Evolutionary conservation across 2,888 invertebrate genomes (phyloP).

Genomic region (Buathra laborator): DNA sequence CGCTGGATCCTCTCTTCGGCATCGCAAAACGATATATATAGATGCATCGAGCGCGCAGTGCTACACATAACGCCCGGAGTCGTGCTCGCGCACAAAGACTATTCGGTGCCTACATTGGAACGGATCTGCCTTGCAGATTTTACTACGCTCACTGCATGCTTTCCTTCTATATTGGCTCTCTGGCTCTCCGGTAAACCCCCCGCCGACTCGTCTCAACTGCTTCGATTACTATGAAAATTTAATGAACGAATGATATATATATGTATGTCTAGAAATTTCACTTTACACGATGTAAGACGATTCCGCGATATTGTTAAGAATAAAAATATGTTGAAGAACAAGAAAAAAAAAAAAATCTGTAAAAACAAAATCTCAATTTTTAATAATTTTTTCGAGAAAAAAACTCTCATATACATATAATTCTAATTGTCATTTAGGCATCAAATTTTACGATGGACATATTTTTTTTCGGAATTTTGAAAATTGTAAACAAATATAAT

Average conservation of each 20-base stretch:
- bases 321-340: too few relatives aligned
- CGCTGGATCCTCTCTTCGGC: neutral
- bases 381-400: neutral
- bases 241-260: neutral
- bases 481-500: neutral
- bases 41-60: neutral
- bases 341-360: too few relatives aligned
- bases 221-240: conserved; percentile 17
- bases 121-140: conserved; percentile 59
- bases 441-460: neutral
- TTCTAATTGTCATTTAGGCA: neutral
- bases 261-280: neutral
- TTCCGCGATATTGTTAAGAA: neutral
- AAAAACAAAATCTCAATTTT: too few relatives aligned
- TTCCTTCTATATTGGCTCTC: conserved; percentile 29
- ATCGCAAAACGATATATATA: neutral
- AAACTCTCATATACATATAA: neutral
- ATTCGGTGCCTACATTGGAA: conserved; percentile 35
- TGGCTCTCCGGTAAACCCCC: neutral
- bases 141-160: conserved; percentile 4
- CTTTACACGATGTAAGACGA: neutral
- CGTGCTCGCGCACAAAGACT: conserved; percentile 40
- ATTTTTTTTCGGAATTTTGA: neutral
- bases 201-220: neutral
- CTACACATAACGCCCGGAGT: neutral